phyloP scores from a whole-genome alignment of 2,797 vertebrate genomes.

The Micrastur ruficollis region DNA sequence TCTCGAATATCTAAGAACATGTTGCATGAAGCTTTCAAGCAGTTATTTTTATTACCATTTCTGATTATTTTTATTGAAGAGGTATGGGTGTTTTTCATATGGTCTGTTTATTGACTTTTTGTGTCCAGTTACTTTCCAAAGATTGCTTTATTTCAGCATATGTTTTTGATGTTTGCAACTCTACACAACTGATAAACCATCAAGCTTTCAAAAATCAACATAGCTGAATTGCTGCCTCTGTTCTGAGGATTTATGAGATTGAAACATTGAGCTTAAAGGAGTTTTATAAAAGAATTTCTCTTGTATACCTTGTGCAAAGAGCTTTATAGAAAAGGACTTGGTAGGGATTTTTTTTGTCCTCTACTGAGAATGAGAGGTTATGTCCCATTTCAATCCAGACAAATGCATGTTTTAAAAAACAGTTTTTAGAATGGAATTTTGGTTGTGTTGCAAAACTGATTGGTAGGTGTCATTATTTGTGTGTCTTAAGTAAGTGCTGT shows the following conservation, averaged over 20 bases:
- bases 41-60: conserved; percentile 31
- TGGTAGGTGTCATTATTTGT: conserved; percentile 57
- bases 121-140: conserved; percentile 26
- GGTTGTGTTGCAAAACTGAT: conserved; percentile 39
- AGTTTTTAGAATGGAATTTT: neutral
- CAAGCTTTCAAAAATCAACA: neutral
- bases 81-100: neutral
- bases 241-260: conserved; percentile 61
- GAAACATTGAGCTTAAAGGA: conserved; percentile 15
- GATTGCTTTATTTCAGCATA: conserved; percentile 26
- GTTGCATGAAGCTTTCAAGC: conserved; percentile 44
- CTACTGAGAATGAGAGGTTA: neutral
- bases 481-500: neutral
- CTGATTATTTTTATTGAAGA: conserved; percentile 6
- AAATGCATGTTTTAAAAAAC: neutral
- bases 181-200: conserved; percentile 6
- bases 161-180: neutral
- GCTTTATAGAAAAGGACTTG: conserved; percentile 28
- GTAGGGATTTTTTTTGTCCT: neutral
- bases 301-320: conserved; percentile 16
- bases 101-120: conserved; percentile 45
- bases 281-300: conserved; percentile 40
- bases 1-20: conserved; percentile 29
- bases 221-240: conserved; percentile 43
- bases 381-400: neutral